These are phyloP conservation scores for Haliclona indistincta DNA, from an alignment of 37 sponge, comb jelly and placozoan species.

Conservation along the genomic window DNA sequence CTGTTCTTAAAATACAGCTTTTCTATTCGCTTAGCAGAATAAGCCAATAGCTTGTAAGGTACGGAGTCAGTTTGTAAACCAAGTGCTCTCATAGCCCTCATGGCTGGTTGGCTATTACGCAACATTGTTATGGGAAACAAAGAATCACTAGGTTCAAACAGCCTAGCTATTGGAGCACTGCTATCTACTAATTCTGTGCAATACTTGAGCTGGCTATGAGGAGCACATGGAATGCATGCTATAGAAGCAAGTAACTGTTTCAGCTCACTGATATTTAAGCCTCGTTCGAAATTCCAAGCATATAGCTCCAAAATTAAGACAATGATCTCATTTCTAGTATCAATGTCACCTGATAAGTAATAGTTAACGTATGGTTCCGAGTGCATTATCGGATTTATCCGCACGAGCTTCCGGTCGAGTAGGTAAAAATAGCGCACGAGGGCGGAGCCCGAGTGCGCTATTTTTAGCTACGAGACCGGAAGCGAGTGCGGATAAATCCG, in stretches of 20 bases:
- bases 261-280: too few species aligned
- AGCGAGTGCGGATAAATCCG: too few species aligned
- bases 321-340: constrained; percentile 7
- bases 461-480: too few species aligned
- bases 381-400: too few species aligned
- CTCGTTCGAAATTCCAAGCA: not conserved
- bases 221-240: constrained; percentile 51
- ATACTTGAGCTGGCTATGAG: constrained; percentile 30
- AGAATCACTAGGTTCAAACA: not conserved
- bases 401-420: too few species aligned
- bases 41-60: not conserved
- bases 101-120: too few species aligned
- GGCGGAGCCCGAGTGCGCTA: too few species aligned
- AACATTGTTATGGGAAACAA: not conserved
- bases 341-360: not conserved
- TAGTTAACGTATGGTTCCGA: too few species aligned
- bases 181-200: not conserved
- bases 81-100: not conserved
- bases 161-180: not conserved
- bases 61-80: not conserved
- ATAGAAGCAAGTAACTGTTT: not conserved
- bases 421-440: too few species aligned
- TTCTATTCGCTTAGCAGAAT: not conserved
- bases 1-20: not conserved
- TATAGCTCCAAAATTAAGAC: constrained; percentile 3